Evolutionary conservation across 2,797 vertebrate species (phyloP).

Genomic region (Phrynocephalus vlangalii): DNA sequence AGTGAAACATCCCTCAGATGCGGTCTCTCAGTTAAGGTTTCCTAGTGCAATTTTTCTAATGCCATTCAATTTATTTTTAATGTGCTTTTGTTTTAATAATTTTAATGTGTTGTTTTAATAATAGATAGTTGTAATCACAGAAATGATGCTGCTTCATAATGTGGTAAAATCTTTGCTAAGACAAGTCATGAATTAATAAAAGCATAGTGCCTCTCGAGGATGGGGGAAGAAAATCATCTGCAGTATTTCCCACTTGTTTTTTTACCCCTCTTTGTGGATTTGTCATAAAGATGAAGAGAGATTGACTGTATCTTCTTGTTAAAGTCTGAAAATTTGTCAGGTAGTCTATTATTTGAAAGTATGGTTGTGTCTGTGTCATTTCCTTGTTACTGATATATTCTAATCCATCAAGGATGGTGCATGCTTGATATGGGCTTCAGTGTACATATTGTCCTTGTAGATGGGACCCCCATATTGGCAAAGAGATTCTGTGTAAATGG

Average conservation of each 20-base stretch:
- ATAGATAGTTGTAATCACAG: slow-evolving; percentile 4
- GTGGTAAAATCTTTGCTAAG: slow-evolving; percentile 20
- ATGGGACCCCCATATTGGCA: not conserved
- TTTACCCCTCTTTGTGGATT: not conserved
- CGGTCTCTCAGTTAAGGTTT: slow-evolving; percentile 14
- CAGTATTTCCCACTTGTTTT: not conserved
- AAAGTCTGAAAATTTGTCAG: not conserved
- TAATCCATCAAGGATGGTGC: not conserved
- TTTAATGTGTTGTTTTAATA: not conserved
- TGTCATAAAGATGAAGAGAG: not conserved
- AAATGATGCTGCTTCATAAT: slow-evolving; percentile 21
- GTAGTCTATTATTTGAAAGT: not conserved
- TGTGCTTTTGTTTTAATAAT: slow-evolving; percentile 11
- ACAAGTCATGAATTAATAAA: not conserved
- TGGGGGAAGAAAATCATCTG: not conserved
- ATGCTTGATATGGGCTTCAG: not conserved
- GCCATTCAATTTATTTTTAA: not conserved
- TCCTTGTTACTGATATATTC: not conserved
- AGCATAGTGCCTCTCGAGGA: slow-evolving; percentile 19
- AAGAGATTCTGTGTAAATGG: not conserved
- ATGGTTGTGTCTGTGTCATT: not conserved
- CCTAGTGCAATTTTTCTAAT: slow-evolving; percentile 28
- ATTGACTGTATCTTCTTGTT: not conserved
- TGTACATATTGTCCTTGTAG: not conserved
- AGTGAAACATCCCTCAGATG: not conserved